Conservation (phyloP, 2,113 vertebrate species). For the Solea senegalensis region DNA sequence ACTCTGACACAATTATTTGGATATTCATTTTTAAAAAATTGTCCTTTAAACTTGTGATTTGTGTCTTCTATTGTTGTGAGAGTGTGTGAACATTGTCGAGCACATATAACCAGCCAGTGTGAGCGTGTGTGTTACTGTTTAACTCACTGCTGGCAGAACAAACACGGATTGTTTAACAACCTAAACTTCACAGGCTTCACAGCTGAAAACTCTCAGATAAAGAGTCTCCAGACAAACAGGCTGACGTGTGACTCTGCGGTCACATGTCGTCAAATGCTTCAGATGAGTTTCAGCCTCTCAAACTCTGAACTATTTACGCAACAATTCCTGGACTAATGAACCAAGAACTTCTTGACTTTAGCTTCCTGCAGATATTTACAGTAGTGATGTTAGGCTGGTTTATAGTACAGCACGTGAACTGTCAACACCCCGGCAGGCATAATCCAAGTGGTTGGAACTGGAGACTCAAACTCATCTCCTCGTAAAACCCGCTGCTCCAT, state of each 20-base stretch:
- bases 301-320: too few relatives aligned
- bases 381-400: too few relatives aligned
- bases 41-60: too few relatives aligned
- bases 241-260: neutral
- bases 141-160: constrained; percentile 33
- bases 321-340: too few relatives aligned
- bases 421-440: too few relatives aligned
- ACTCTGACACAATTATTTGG: too few relatives aligned
- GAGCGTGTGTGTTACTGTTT: constrained; percentile 24
- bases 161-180: constrained; percentile 37
- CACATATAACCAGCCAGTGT: neutral
- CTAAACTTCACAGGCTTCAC: neutral
- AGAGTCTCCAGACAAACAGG: neutral
- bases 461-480: neutral
- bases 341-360: too few relatives aligned
- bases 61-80: neutral
- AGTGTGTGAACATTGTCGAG: neutral
- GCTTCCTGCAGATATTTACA: too few relatives aligned
- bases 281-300: neutral
- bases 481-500: neutral
- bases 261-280: neutral
- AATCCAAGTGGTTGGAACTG: too few relatives aligned
- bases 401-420: too few relatives aligned
- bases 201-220: neutral
- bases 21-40: too few relatives aligned